Conservation (phyloP, 2,113 vertebrate genomes). For the Pedionomus torquatus region DNA sequence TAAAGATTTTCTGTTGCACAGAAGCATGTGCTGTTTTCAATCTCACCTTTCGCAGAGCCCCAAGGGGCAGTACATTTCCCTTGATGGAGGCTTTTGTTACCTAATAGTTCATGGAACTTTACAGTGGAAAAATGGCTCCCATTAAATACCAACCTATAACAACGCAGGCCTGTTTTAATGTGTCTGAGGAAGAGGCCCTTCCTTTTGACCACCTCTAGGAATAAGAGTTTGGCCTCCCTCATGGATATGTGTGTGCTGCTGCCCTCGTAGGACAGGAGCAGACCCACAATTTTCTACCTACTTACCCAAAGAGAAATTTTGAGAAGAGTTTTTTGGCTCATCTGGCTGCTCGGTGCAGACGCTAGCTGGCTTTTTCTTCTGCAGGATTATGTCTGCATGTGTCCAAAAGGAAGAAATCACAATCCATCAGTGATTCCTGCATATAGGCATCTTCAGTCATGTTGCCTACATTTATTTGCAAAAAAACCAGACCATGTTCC, state of each 20-base stretch:
- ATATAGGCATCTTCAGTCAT: not conserved
- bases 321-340: not conserved
- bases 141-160: not conserved
- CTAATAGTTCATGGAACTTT: not conserved
- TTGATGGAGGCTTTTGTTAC: not conserved
- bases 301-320: not conserved
- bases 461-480: not conserved
- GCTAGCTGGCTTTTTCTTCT: not conserved
- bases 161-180: not conserved
- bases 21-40: not conserved
- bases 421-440: not conserved
- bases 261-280: not conserved
- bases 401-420: not conserved
- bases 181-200: not conserved
- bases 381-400: not conserved
- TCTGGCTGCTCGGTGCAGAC: not conserved
- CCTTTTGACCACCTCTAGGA: not conserved
- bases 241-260: not conserved
- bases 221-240: not conserved
- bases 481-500: not conserved
- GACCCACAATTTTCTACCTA: not conserved
- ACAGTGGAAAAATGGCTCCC: not conserved
- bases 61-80: not conserved
- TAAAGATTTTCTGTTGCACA: conserved; percentile 65
- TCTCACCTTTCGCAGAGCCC: not conserved